A percentile compares a stretch with the other conserved stretches of the same genome.
These are phyloP conservation scores for Elymnias hypermnestra DNA, from an alignment of 1,140 invertebrate genomes.

Conservation along the genomic window DNA sequence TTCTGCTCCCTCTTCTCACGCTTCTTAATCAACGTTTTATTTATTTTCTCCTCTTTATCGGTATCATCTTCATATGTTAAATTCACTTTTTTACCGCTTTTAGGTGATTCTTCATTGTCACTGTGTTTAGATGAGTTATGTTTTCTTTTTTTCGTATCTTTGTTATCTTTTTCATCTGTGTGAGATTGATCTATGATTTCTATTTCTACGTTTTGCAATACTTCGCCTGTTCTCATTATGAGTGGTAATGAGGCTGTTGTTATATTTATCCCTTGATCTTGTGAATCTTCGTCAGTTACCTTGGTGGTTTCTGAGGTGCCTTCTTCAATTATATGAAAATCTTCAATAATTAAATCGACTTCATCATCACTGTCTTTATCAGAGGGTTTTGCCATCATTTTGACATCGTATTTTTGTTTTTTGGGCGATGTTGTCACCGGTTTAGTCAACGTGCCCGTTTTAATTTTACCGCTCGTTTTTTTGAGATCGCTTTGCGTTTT, in stretches of 20 bases:
- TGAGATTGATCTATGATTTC: constrained; percentile 12
- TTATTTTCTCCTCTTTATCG: no score
- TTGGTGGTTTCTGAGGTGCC: background rate
- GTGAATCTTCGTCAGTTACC: background rate
- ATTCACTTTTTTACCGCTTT: constrained; percentile 7
- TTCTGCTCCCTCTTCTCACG: constrained; percentile 25
- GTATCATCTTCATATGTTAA: no score
- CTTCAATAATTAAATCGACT: constrained; percentile 6
- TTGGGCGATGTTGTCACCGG: constrained; percentile 2
- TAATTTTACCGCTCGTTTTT: constrained; percentile 20
- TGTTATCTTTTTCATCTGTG: background rate
- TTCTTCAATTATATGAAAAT: constrained; percentile 1
- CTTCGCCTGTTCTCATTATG: constrained; percentile 18
- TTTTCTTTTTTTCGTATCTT: background rate
- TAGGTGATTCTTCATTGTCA: no score
- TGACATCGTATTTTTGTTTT: constrained; percentile 3
- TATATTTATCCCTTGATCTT: constrained; percentile 5
- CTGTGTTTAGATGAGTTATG: no score
- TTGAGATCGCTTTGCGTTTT: constrained; percentile 18
- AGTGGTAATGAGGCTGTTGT: constrained; percentile 21
- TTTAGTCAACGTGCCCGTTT: constrained; percentile 16
- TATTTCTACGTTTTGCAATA: constrained; percentile 27
- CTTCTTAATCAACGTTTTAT: no score
- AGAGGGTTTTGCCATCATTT: background rate
- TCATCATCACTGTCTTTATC: background rate